These are phyloP conservation scores for Eriocheir sinensis DNA, from an alignment of 1,140 invertebrate species.

Conservation along the genomic window DNA sequence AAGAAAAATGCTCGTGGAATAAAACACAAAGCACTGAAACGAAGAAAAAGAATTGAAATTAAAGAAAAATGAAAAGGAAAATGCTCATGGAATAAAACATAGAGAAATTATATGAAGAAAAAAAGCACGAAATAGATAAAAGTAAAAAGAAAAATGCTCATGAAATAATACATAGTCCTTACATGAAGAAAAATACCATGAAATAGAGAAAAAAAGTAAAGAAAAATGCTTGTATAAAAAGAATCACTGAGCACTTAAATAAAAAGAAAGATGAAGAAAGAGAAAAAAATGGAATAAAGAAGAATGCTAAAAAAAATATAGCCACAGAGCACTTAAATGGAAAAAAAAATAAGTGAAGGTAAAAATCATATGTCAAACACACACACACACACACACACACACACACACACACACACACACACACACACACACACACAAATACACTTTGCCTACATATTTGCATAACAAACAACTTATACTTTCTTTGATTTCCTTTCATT, in stretches of 20 bases:
- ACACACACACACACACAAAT: constrained; percentile 1
- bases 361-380: not conserved
- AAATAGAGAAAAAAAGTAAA: not conserved
- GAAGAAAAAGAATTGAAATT: not conserved
- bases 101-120: not conserved
- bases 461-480: too few species aligned
- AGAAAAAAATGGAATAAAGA: too few species aligned
- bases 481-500: too few species aligned
- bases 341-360: too few species aligned
- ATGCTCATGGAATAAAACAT: too few species aligned
- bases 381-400: not conserved
- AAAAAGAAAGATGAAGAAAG: too few species aligned
- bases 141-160: not conserved
- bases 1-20: not conserved
- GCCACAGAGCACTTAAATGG: too few species aligned
- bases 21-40: not conserved
- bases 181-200: not conserved
- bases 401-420: not conserved
- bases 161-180: not conserved
- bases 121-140: too few species aligned
- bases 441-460: too few species aligned
- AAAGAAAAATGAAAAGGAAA: not conserved
- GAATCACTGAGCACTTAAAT: too few species aligned
- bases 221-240: not conserved
- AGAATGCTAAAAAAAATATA: too few species aligned